These are phyloP conservation scores for Diadromus collaris DNA, from an alignment of 2,888 invertebrate species.

Conservation along the genomic window DNA sequence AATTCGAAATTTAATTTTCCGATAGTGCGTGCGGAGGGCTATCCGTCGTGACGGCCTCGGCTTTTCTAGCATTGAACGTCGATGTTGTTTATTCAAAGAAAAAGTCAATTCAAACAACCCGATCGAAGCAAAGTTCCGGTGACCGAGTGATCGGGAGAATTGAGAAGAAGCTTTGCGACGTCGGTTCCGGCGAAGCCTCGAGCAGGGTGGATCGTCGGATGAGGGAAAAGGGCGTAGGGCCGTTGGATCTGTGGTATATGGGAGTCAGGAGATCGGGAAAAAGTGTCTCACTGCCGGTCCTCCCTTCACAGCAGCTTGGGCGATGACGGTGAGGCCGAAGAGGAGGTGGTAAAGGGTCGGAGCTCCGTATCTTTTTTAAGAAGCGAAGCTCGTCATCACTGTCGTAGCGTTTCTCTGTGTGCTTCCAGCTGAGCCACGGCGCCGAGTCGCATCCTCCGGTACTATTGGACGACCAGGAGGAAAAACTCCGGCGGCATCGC, in stretches of 20 bases:
- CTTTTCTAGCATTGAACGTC: neutral
- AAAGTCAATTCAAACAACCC: neutral
- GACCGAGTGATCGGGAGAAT: conserved; percentile 35
- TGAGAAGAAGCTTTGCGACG: conserved; percentile 57
- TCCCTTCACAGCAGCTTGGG: conserved; percentile 45
- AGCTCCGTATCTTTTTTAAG: conserved; percentile 54
- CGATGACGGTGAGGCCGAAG: neutral
- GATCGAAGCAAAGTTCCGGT: conserved; percentile 14
- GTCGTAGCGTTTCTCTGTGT: conserved; percentile 27
- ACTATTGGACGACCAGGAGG: conserved; percentile 48
- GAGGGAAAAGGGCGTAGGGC: conserved; percentile 43
- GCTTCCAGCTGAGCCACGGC: conserved; percentile 34
- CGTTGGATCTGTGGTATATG: conserved; percentile 60
- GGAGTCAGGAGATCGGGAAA: conserved; percentile 61
- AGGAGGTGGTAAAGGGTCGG: conserved; percentile 19
- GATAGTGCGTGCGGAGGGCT: conserved; percentile 55
- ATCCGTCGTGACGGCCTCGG: neutral
- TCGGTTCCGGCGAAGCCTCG: conserved; percentile 37
- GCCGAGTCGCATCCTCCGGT: conserved; percentile 51
- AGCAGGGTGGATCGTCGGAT: conserved; percentile 39
- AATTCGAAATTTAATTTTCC: conserved; percentile 64
- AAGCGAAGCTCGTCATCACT: conserved; percentile 50
- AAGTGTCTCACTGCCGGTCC: conserved; percentile 51
- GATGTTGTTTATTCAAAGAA: conserved; percentile 1
- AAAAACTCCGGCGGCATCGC: conserved; percentile 54